Base-by-base conservation (phyloP, 2,113 vertebrate species). In the Tor tambroides region DNA sequence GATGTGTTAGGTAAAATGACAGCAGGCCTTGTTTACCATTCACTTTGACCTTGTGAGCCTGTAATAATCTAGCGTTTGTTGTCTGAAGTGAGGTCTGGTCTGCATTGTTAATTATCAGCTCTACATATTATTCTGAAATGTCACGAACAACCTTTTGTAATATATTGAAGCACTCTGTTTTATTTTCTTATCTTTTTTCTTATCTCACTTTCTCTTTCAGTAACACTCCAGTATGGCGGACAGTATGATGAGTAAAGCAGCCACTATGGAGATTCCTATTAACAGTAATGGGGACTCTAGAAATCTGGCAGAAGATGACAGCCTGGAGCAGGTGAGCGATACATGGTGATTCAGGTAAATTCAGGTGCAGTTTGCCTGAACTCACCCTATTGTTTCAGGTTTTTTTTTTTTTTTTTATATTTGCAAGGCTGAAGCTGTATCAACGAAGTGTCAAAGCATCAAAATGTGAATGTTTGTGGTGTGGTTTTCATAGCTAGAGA, bases 231-330 rank as follows among this genome's bases (percentile, higher is more conserved):
- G 91, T 87, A 99, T 99, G 98, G 96, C 96, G 7, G 98, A 98
- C 82, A 95, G 96, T 92, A 95, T 98, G 84, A 95, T 99, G 96
- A 96, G 97, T 92, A 98, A 98, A 92, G 97, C 97, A 0, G 98
- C 98, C 89, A 99, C 98, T 61, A 98, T 99, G 97, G 98, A 99
- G 94, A 99, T 99, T 92, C 96, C 97, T 46, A 99, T 99, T 93
- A 97, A 97, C 86, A 97, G 98, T 91, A 99, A 98, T 0, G 98
- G 98, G 0, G 97, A 98, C 91, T 93, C 96, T 0, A 94, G 97
- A 85, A 95, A 95, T 54, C 93, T 98, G 84, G 92, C 96, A 0
- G 98, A 99, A 90, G 98, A 99, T 0, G 98, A 99, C 49, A 92
- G 97, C 87, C 91, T 99, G 83, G 98, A 99, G 92, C 98, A 99